phyloP scores from a whole-genome alignment of 2,888 invertebrate species.

The Timema podura region DNA sequence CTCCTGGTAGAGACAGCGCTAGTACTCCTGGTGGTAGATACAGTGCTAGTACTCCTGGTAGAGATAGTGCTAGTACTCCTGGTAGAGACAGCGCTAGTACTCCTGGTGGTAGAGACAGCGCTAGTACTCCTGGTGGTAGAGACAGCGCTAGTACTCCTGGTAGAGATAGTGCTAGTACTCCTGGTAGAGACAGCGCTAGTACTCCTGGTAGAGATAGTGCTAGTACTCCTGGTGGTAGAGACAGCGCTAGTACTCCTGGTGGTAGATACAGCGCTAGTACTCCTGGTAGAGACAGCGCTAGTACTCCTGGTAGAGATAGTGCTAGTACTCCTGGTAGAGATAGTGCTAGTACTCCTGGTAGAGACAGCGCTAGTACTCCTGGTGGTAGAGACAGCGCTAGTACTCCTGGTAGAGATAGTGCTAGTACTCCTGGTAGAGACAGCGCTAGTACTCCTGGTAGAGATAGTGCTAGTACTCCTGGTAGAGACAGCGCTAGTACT shows the following conservation, averaged over 20 bases:
- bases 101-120: not conserved
- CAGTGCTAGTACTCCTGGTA: not conserved
- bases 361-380: not conserved
- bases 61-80: not conserved
- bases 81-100: not conserved
- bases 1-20: not conserved
- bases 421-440: not conserved
- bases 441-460: not conserved
- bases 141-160: not conserved
- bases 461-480: not conserved
- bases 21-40: not conserved
- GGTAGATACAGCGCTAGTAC: not conserved
- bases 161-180: not conserved
- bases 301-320: not conserved
- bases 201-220: not conserved
- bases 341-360: not conserved
- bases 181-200: not conserved
- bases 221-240: not conserved
- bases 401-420: not conserved
- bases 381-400: not conserved
- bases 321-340: not conserved
- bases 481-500: not conserved
- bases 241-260: not conserved
- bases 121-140: not conserved
- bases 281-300: not conserved